Evolutionary conservation across 2,113 vertebrate species (phyloP).

Genomic region (Cottus gobio): DNA sequence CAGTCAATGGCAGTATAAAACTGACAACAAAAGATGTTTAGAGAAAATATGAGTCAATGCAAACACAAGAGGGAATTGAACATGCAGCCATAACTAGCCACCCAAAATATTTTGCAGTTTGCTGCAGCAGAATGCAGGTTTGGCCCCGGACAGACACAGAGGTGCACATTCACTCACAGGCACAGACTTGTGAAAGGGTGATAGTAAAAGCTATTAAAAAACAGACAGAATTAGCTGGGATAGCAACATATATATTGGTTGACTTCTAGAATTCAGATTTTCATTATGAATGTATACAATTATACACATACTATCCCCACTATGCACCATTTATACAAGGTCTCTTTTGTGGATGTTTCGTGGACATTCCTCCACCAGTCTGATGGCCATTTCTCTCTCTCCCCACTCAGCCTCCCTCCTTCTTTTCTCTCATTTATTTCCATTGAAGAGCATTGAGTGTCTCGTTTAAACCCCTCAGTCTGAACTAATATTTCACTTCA

Average conservation of each 20-base stretch:
- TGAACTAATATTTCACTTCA: conserved; percentile 73
- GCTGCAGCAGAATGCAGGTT: neutral
- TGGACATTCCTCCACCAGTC: neutral
- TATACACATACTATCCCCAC: neutral
- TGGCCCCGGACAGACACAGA: neutral
- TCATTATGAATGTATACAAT: neutral
- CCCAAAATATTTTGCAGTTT: neutral
- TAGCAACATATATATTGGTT: neutral
- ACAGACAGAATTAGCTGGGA: neutral
- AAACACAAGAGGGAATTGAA: no score
- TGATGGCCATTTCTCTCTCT: conserved; percentile 33
- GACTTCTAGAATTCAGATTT: neutral
- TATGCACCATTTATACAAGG: neutral
- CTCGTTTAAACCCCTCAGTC: conserved; percentile 59
- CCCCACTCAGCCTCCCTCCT: conserved; percentile 48
- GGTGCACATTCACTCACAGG: neutral
- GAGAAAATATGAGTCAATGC: neutral
- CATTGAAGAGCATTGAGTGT: conserved; percentile 72
- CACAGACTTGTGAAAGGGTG: neutral
- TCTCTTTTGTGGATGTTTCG: conserved; percentile 14
- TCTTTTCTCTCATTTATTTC: conserved; percentile 76
- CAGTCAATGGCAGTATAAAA: neutral
- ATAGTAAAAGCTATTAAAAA: neutral
- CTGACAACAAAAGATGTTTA: neutral
- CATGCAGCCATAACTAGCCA: neutral